These are phyloP conservation scores for Plemyria rubiginata DNA, from an alignment of 2,888 invertebrate species.

Conservation along the genomic window DNA sequence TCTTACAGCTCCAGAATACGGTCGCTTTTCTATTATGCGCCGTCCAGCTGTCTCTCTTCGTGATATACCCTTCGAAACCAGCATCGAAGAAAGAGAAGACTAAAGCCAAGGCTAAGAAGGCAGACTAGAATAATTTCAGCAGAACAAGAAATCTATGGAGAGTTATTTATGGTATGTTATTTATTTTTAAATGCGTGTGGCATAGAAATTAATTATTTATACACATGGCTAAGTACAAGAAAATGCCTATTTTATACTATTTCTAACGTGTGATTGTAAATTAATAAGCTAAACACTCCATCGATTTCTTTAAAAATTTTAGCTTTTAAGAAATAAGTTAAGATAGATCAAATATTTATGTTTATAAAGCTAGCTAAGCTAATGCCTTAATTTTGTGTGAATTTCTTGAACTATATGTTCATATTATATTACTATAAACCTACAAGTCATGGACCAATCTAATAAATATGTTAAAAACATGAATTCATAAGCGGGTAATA, in stretches of 20 bases:
- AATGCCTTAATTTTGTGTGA: background rate
- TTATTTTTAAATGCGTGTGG: too few relatives aligned
- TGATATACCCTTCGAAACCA: slow-evolving; percentile 87
- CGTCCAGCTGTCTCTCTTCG: slow-evolving; percentile 88
- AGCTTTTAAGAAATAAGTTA: slow-evolving; percentile 8
- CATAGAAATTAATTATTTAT: too few relatives aligned
- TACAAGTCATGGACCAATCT: background rate
- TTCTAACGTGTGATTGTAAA: background rate
- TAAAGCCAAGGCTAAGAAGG: slow-evolving; percentile 72
- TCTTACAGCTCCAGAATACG: slow-evolving; percentile 88
- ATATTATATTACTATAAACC: background rate
- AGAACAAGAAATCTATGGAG: background rate
- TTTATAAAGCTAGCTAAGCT: slow-evolving; percentile 4
- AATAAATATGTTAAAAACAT: too few relatives aligned
- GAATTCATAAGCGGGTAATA: background rate
- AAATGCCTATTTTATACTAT: too few relatives aligned
- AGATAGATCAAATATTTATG: slow-evolving; percentile 22
- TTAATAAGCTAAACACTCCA: slow-evolving; percentile 5
- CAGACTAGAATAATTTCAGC: slow-evolving; percentile 52
- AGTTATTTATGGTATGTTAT: background rate
- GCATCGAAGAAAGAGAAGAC: slow-evolving; percentile 59
- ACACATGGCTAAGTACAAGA: too few relatives aligned
- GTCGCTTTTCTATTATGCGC: slow-evolving; percentile 86
- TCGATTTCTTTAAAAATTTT: slow-evolving; percentile 4
- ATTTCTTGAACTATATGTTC: slow-evolving; percentile 6